Percentiles rank a stretch among this genome's conserved stretches.
Conservation (phyloP, 2,113 vertebrate genomes). For the Buteo buteo region DNA sequence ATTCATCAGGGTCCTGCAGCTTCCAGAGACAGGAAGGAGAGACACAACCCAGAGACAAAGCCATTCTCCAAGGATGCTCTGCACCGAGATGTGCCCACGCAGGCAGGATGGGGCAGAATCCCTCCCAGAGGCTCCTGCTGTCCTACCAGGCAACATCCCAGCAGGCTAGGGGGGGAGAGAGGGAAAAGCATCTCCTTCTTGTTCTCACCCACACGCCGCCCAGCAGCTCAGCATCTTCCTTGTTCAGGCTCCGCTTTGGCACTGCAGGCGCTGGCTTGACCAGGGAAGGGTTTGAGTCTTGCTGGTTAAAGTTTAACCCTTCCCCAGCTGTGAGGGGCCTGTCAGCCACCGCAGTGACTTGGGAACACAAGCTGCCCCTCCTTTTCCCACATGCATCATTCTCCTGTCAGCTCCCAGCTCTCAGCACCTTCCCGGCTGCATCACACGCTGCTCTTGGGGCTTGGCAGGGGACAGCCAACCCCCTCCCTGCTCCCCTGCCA, state of each 20-base stretch:
- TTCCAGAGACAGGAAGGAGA: slow-evolving; percentile 76
- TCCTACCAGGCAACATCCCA: background rate
- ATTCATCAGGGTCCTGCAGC: slow-evolving; percentile 85
- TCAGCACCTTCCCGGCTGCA: background rate
- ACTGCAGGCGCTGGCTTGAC: background rate
- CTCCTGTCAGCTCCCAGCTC: background rate
- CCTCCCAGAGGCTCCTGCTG: background rate
- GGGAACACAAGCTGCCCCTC: background rate
- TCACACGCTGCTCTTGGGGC: background rate
- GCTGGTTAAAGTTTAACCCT: slow-evolving; percentile 73
- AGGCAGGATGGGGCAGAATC: background rate
- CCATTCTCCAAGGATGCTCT: slow-evolving; percentile 37
- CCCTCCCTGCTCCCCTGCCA: background rate
- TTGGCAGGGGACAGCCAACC: background rate
- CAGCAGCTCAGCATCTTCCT: background rate
- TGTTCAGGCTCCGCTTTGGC: background rate
- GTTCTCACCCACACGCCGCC: background rate
- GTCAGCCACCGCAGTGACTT: slow-evolving; percentile 16
- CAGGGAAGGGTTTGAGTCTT: background rate
- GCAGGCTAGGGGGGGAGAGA: background rate
- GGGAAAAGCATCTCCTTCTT: background rate
- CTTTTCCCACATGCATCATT: slow-evolving; percentile 24
- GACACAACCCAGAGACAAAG: slow-evolving; percentile 59
- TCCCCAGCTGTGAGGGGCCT: slow-evolving; percentile 25
- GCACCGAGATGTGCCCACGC: background rate